Conservation (phyloP, 2,113 vertebrate species). For the Psophia crepitans region DNA sequence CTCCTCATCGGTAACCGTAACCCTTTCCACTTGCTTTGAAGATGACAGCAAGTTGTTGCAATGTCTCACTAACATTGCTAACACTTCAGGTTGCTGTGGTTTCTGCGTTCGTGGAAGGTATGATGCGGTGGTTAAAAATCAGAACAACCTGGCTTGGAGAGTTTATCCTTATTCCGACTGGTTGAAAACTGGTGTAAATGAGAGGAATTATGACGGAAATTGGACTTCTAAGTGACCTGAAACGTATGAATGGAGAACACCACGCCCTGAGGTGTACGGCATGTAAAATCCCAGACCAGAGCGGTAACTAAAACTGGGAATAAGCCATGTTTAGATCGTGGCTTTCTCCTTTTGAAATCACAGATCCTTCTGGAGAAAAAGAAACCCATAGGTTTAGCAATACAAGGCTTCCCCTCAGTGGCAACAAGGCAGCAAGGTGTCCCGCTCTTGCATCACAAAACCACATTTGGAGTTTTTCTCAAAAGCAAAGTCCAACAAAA, state of each 20-base stretch:
- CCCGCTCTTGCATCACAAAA: neutral
- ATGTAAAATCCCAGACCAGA: neutral
- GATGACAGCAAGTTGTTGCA: neutral
- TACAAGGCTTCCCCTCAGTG: neutral
- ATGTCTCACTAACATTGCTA: neutral
- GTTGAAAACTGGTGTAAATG: neutral
- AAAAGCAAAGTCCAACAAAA: neutral
- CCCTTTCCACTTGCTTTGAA: neutral
- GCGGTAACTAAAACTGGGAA: neutral
- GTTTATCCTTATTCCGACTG: neutral
- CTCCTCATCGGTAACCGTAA: neutral
- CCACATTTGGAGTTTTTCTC: neutral
- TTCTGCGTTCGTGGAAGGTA: neutral
- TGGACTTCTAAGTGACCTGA: neutral
- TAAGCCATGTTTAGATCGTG: neutral
- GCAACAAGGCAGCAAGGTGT: neutral
- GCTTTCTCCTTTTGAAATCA: neutral
- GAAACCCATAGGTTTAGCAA: neutral
- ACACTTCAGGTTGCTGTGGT: neutral
- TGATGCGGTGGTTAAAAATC: neutral
- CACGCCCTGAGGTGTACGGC: neutral
- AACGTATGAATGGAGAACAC: neutral
- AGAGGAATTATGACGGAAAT: neutral
- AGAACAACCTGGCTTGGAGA: neutral
- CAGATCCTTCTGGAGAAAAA: neutral